Evolutionary conservation across 37 sponge, comb jelly and placozoan genomes (phyloP).

Genomic region (Haliclona indistincta): DNA sequence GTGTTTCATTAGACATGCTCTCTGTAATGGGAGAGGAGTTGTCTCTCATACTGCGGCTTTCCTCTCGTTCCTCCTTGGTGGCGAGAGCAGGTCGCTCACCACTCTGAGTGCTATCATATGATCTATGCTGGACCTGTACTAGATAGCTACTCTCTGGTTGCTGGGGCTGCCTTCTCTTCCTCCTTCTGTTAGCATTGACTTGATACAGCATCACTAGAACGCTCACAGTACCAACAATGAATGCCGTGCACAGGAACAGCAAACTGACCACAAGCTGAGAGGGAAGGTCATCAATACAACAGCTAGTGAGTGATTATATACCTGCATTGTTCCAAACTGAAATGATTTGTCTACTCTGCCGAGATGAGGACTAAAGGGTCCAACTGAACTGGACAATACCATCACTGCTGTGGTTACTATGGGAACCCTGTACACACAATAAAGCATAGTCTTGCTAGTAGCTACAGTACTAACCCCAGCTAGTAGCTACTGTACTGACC

Average conservation of each 20-base stretch:
- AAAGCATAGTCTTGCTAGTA: too few species aligned
- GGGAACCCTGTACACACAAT: too few species aligned
- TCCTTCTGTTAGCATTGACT: not conserved
- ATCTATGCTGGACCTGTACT: too few species aligned
- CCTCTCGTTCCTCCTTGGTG: too few species aligned
- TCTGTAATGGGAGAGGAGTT: not conserved
- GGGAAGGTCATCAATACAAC: not conserved
- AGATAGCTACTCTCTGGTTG: not conserved
- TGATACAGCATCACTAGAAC: slow-evolving; percentile 14
- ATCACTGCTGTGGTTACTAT: slow-evolving; percentile 25
- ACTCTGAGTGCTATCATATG: too few species aligned
- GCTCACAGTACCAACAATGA: slow-evolving; percentile 3
- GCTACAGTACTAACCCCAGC: not conserved
- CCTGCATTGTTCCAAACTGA: slow-evolving; percentile 51
- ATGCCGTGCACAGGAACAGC: slow-evolving; percentile 7
- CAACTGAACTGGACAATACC: slow-evolving; percentile 24
- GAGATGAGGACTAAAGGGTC: not conserved
- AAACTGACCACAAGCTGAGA: slow-evolving; percentile 27
- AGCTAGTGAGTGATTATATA: slow-evolving; percentile 4
- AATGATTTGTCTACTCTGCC: slow-evolving; percentile 30
- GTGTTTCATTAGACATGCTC: not conserved
- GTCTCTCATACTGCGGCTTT: too few species aligned
- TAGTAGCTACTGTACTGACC: slow-evolving; percentile 20
- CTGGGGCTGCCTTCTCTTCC: not conserved
- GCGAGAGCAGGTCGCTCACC: too few species aligned